Percentiles rank a stretch among this genome's conserved stretches.
Evolutionary conservation across 2,113 vertebrate genomes (phyloP).

Genomic region (Rhinichthys klamathensis): DNA sequence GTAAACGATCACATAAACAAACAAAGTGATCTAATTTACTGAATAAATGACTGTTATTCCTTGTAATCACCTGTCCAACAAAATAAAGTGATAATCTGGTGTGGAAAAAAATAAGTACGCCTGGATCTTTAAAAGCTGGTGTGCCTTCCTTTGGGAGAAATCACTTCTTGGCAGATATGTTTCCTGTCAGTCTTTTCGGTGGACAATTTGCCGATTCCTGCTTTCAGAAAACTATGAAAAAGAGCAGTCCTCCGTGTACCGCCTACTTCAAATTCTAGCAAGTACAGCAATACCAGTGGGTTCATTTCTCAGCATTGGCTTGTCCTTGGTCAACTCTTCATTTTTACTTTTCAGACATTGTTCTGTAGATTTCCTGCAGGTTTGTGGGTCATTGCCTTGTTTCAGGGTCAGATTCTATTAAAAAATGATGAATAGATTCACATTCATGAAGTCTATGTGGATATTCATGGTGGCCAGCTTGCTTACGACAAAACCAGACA

Average conservation of each 20-base stretch:
- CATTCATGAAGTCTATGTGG: background rate
- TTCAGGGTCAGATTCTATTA: background rate
- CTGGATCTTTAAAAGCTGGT: background rate
- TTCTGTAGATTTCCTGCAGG: background rate
- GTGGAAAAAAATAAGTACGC: background rate
- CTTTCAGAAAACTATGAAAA: background rate
- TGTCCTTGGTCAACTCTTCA: background rate
- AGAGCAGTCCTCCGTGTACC: background rate
- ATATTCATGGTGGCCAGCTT: background rate
- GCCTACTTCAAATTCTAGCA: background rate
- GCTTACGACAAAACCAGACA: background rate
- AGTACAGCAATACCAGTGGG: background rate
- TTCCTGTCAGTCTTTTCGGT: background rate
- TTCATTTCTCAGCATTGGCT: background rate
- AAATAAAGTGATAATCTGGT: background rate
- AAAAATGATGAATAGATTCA: background rate
- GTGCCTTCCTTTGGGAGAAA: background rate
- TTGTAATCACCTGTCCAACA: background rate
- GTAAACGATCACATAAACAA: background rate
- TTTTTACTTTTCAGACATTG: background rate
- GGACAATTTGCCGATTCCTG: background rate
- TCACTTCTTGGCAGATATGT: background rate
- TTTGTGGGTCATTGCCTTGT: background rate
- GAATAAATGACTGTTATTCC: background rate
- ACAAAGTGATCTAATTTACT: background rate